A percentile compares a stretch with the other conserved stretches of the same genome.
Evolutionary conservation across 2,888 invertebrate species (phyloP).

Genomic region (Pachliopta kotzebuea): DNA sequence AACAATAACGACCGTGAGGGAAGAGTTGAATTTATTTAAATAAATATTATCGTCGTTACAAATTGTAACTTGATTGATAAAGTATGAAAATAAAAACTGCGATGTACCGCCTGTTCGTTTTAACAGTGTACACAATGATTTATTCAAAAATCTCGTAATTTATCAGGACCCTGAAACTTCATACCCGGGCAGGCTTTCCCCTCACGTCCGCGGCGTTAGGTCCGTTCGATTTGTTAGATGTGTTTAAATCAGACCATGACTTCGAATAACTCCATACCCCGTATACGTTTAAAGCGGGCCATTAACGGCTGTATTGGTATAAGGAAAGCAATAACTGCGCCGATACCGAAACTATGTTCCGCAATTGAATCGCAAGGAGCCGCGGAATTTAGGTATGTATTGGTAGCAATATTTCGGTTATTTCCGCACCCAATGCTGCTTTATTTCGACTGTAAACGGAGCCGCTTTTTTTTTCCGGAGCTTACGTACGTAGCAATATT

Average conservation of each 20-base stretch:
- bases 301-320: slow-evolving; percentile 49
- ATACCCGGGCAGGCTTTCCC: slow-evolving; percentile 6
- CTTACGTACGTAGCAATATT: slow-evolving; percentile 1
- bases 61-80: background rate
- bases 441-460: slow-evolving; percentile 9
- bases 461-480: slow-evolving; percentile 4
- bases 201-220: slow-evolving; percentile 26
- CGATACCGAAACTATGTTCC: slow-evolving; percentile 48
- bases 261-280: slow-evolving; percentile 34
- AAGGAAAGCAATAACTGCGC: slow-evolving; percentile 36
- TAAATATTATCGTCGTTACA: too few relatives aligned
- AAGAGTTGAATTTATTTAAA: too few relatives aligned
- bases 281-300: slow-evolving; percentile 53
- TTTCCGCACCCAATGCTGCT: slow-evolving; percentile 30
- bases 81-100: too few relatives aligned
- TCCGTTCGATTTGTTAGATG: slow-evolving; percentile 26
- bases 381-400: slow-evolving; percentile 39
- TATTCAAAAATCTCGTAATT: slow-evolving; percentile 19
- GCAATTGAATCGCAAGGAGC: slow-evolving; percentile 47
- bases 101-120: background rate
- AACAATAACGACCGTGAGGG: too few relatives aligned
- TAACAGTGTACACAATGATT: slow-evolving; percentile 7
- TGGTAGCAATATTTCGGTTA: slow-evolving; percentile 38
- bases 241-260: slow-evolving; percentile 28
- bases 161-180: slow-evolving; percentile 15